Evolutionary conservation across 1,140 invertebrate species (phyloP), one percentile per base, ranked within the genome.

Genomic region (Neelides sp.): DNA sequence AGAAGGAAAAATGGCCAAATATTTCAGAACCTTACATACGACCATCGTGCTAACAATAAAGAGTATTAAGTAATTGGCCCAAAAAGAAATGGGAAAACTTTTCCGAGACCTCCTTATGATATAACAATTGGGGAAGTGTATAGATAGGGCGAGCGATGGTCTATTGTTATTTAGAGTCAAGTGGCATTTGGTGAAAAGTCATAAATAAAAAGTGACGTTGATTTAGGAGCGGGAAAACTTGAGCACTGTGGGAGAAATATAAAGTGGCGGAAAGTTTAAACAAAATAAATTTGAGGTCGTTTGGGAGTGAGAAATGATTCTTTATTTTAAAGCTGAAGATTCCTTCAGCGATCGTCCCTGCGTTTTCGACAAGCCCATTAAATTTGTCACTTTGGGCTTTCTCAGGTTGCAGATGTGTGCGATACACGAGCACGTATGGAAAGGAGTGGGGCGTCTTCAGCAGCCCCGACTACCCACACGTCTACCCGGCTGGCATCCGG

Each of bases 381-480:
- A 4, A 39, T 10, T 34, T 34, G 30, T n/a, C 30, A 34, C n/a
- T 8, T 34, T 34, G n/a, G 8, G 30, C 27, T 35, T 47, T 71
- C 67, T 32, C 71, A 87, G 85, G 80, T 68, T 90, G 85, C 67
- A 77, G 80, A 47, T 90, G 85, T 66, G 69, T 88, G 41, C 74
- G 80, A 32, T 85, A 80, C 68, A 84, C 83, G 61, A 79, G 77
- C 56, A 83, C 81, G 28, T 79, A 78, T 64, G 83, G 79, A 57
- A 82, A 83, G 62, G 79, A 82, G 63, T 76, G 77, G 50, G 85
- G 84, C 42, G 76, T 75, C 19, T 88, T 90, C 70, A 83, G 75
- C 62, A 85, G 83, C 50, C 84, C 85, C 1, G 82, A 87, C 67
- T 87, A 78, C 68, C 84, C 84, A 1, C 75, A 75, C 54, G 73